phyloP scores from a whole-genome alignment of 2,888 invertebrate genomes.

The Neoitamus cyanurus region DNA sequence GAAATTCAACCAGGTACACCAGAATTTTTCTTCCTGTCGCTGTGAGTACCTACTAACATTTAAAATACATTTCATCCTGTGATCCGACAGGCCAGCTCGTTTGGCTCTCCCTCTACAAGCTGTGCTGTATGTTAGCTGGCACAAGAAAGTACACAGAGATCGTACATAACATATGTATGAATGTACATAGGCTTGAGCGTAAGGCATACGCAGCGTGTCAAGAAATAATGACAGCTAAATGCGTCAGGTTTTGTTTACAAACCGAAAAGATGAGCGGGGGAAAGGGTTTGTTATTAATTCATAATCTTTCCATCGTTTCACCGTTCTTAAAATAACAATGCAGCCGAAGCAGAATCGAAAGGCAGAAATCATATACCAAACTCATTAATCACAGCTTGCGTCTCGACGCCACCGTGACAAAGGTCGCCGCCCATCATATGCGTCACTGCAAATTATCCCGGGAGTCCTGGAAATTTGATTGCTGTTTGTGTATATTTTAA shows the following conservation, averaged over 20 bases:
- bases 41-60: too few relatives aligned
- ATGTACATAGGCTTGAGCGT: not conserved
- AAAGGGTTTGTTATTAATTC: not conserved
- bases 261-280: not conserved
- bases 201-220: not conserved
- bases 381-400: constrained; percentile 25
- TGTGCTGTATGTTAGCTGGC: too few relatives aligned
- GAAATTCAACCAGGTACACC: too few relatives aligned
- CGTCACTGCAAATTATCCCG: constrained; percentile 37
- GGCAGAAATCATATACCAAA: constrained; percentile 13
- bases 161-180: too few relatives aligned
- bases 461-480: constrained; percentile 23
- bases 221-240: not conserved
- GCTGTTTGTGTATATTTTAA: constrained; percentile 42
- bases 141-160: not conserved
- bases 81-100: too few relatives aligned
- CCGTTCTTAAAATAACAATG: not conserved
- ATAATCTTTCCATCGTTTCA: not conserved
- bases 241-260: not conserved
- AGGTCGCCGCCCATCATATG: constrained; percentile 25
- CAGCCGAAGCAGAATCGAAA: not conserved
- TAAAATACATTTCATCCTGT: too few relatives aligned
- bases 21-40: too few relatives aligned
- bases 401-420: constrained; percentile 2
- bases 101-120: too few relatives aligned